A percentile compares a stretch with the other conserved stretches of the same genome.
Evolutionary conservation across 2,888 invertebrate genomes (phyloP).

Genomic region (Prosopocoilus inquinatus): DNA sequence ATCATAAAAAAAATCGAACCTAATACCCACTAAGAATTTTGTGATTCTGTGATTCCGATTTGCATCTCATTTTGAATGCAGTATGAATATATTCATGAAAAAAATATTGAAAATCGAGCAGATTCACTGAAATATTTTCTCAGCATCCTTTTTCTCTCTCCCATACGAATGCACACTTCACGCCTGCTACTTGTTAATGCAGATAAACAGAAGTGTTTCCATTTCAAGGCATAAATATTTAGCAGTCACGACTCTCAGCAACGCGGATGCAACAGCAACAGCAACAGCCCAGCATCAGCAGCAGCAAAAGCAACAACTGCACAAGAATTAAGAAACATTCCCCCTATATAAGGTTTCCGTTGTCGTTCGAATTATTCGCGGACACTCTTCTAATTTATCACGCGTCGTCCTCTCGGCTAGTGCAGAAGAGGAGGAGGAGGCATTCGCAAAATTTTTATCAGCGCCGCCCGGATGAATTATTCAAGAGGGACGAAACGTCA

Average conservation of each 20-base stretch:
- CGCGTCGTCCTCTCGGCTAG: neutral
- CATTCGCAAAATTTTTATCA: no score
- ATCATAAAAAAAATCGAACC: no score
- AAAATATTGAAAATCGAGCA: no score
- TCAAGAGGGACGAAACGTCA: no score
- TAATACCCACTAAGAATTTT: neutral
- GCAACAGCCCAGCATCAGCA: conserved; percentile 18
- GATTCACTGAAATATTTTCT: no score
- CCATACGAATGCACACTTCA: conserved; percentile 19
- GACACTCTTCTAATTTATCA: conserved; percentile 15
- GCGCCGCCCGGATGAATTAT: no score
- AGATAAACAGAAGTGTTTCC: conserved; percentile 26
- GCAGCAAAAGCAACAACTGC: no score
- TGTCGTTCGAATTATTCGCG: conserved; percentile 20
- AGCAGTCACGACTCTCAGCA: conserved; percentile 30
- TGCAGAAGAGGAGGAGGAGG: no score
- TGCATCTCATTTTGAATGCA: neutral
- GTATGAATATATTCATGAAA: no score
- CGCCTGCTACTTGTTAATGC: conserved; percentile 28
- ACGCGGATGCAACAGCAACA: conserved; percentile 24
- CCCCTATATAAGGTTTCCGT: conserved; percentile 12
- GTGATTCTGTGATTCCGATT: neutral
- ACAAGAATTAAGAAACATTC: conserved; percentile 12
- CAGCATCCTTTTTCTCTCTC: no score
- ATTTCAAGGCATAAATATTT: conserved; percentile 29